These are phyloP conservation scores for Lepidocyrtoides sp. DNA, from an alignment of 2,888 invertebrate species.

Conservation along the genomic window DNA sequence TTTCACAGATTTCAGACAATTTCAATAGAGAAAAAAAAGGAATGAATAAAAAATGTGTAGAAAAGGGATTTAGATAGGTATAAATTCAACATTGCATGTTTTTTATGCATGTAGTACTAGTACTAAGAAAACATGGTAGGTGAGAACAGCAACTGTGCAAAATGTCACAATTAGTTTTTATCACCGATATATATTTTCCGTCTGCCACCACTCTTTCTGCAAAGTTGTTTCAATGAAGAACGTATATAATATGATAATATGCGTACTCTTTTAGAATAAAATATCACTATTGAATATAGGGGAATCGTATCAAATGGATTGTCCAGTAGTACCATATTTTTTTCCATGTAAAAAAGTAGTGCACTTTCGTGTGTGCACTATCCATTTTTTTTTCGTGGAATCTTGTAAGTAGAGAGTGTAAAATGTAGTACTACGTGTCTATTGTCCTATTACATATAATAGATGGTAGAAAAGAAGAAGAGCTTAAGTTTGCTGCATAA, in stretches of 20 bases:
- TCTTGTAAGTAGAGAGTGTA: neutral
- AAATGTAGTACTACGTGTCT: neutral
- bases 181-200: slow-evolving; percentile 8
- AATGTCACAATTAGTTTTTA: slow-evolving; percentile 16
- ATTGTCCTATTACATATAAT: no score
- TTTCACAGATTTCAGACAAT: neutral
- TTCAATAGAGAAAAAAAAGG: neutral
- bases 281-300: neutral
- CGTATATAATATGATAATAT: neutral
- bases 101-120: no score
- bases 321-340: no score
- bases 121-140: no score
- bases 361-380: no score
- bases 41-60: neutral
- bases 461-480: no score
- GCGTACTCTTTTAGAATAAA: neutral
- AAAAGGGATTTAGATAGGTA: neutral
- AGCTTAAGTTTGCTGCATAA: no score
- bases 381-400: neutral
- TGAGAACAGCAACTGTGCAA: no score
- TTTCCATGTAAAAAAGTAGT: no score
- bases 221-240: neutral
- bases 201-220: neutral
- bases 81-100: neutral
- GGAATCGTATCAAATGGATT: no score